phyloP scores from a whole-genome alignment of 1,140 invertebrate genomes.

The Pogonomyrmex barbatus region DNA sequence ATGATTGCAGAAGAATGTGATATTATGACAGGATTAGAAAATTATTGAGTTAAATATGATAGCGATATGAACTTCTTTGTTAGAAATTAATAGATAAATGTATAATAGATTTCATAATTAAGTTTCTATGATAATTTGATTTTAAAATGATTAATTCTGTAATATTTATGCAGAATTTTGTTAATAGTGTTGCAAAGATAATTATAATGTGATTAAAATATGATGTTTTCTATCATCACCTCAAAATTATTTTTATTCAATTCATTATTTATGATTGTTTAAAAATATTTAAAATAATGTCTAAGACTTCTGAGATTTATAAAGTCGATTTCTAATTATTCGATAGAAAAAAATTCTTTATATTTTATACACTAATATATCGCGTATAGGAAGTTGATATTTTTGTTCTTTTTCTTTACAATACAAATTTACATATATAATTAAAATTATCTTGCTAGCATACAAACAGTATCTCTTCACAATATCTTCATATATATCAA shows the following conservation, averaged over 20 bases:
- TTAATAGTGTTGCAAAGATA: conserved; percentile 5
- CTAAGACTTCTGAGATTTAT: neutral
- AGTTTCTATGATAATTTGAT: conserved; percentile 18
- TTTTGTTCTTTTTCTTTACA: conserved; percentile 23
- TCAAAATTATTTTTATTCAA: neutral
- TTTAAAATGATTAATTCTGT: conserved; percentile 33
- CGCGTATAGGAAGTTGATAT: conserved; percentile 41
- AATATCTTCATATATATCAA: conserved; percentile 34
- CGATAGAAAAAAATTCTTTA: conserved; percentile 7
- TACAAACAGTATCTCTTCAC: conserved; percentile 18
- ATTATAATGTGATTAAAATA: neutral
- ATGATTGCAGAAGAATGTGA: conserved; percentile 52
- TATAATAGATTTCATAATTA: neutral
- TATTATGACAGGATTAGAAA: conserved; percentile 49
- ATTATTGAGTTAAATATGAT: conserved; percentile 37
- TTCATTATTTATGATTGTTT: neutral
- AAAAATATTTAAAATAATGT: conserved; percentile 11
- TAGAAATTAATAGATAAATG: conserved; percentile 35
- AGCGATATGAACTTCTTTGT: conserved; percentile 20
- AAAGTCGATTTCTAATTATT: conserved; percentile 13
- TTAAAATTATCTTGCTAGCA: neutral
- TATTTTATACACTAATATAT: conserved; percentile 31
- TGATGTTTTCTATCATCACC: conserved; percentile 2
- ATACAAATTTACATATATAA: conserved; percentile 30
- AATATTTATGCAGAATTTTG: neutral